These are phyloP conservation scores for Xanthorhoe designata DNA, from an alignment of 2,888 invertebrate species.

Conservation along the genomic window DNA sequence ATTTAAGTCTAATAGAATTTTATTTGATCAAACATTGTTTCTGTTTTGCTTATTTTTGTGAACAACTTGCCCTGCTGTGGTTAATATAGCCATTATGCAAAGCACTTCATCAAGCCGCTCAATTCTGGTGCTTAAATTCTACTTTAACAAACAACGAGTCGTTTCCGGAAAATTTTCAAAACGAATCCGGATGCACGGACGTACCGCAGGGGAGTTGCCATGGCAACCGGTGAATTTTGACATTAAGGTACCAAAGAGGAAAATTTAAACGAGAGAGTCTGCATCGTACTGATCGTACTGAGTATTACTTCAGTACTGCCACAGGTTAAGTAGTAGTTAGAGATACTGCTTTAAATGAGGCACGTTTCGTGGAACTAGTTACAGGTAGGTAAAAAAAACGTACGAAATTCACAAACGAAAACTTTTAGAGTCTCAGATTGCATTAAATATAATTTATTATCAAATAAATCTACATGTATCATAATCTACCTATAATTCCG, in stretches of 20 bases:
- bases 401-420: neutral
- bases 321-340: conserved; percentile 12
- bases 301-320: conserved; percentile 43
- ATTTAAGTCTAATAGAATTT: too few relatives aligned
- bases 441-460: too few relatives aligned
- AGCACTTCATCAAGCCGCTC: conserved; percentile 8
- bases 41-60: too few relatives aligned
- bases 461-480: too few relatives aligned
- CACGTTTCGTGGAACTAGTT: conserved; percentile 54
- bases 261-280: conserved; percentile 27
- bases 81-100: neutral
- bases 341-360: conserved; percentile 30
- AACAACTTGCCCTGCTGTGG: too few relatives aligned
- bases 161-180: conserved; percentile 72
- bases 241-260: conserved; percentile 53
- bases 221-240: conserved; percentile 74
- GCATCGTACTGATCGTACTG: conserved; percentile 18
- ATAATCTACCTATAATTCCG: too few relatives aligned
- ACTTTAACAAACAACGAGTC: conserved; percentile 41
- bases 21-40: too few relatives aligned
- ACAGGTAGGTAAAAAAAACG: conserved; percentile 47
- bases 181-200: conserved; percentile 69
- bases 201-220: conserved; percentile 78
- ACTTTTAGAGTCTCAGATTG: too few relatives aligned
- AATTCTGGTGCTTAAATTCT: conserved; percentile 13